Percentiles rank a stretch among this genome's conserved stretches.
These are phyloP conservation scores for Halichoerus grypus DNA, from an alignment of 2,113 vertebrate genomes.

Conservation along the genomic window DNA sequence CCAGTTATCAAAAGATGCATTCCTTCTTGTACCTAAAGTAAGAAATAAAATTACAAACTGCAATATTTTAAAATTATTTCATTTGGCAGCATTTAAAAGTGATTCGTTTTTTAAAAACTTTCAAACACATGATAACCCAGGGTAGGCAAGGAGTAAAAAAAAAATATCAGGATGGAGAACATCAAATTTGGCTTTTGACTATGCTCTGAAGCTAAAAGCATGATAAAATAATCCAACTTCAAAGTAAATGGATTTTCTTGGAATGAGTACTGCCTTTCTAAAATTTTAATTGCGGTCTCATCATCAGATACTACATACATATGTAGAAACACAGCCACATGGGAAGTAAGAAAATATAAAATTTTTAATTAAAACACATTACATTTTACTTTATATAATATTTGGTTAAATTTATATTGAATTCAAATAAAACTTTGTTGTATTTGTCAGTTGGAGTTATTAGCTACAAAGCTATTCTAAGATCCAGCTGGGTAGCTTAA, in stretches of 20 bases:
- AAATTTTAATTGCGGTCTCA: neutral
- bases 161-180: neutral
- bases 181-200: neutral
- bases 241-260: conserved; percentile 35
- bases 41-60: conserved; percentile 68
- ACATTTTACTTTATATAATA: conserved; percentile 24
- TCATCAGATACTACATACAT: neutral
- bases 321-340: neutral
- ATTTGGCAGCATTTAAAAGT: conserved; percentile 47
- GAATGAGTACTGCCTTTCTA: conserved; percentile 7
- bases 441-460: conserved; percentile 1
- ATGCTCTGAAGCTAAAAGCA: conserved; percentile 11
- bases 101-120: neutral
- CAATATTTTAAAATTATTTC: conserved; percentile 42
- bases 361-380: conserved; percentile 12
- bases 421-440: conserved; percentile 18
- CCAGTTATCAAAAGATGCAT: conserved; percentile 99
- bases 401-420: conserved; percentile 29
- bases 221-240: conserved; percentile 8
- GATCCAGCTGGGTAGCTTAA: neutral
- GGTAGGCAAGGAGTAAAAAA: conserved; percentile 25
- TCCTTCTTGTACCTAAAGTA: conserved; percentile 94
- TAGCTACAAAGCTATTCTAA: conserved; percentile 2
- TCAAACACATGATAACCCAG: neutral
- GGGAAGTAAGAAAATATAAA: neutral